Conservation (phyloP, 2,113 vertebrate species). For the Toxostoma redivivum region DNA sequence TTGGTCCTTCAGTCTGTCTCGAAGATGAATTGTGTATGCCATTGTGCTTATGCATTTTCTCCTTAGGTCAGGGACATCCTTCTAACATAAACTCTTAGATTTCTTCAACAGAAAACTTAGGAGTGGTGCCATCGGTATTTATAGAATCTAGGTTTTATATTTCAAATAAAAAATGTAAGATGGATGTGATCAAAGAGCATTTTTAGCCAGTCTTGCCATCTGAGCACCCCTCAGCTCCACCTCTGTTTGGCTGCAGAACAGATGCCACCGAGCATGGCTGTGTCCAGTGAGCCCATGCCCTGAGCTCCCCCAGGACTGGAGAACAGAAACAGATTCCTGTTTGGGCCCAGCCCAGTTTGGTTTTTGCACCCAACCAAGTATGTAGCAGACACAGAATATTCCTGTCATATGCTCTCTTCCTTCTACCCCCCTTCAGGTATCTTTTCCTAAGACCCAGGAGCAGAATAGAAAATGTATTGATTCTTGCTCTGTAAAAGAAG, state of each 20-base stretch:
- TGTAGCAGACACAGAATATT: not conserved
- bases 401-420: not conserved
- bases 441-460: not conserved
- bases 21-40: not conserved
- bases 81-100: not conserved
- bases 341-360: not conserved
- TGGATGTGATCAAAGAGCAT: not conserved
- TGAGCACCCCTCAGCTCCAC: not conserved
- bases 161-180: not conserved
- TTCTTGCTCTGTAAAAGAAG: not conserved
- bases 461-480: not conserved
- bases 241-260: not conserved
- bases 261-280: rapidly evolving
- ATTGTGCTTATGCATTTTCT: rapidly evolving
- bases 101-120: not conserved
- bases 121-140: not conserved
- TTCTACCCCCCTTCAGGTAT: not conserved
- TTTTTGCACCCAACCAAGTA: not conserved
- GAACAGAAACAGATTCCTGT: not conserved
- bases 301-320: not conserved
- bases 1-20: not conserved
- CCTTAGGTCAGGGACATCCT: not conserved
- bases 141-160: not conserved
- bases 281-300: not conserved
- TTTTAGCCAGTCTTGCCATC: not conserved